Base-by-base conservation (phyloP, 2,113 vertebrate species). In the Rhinolophus ferrumequinum region DNA sequence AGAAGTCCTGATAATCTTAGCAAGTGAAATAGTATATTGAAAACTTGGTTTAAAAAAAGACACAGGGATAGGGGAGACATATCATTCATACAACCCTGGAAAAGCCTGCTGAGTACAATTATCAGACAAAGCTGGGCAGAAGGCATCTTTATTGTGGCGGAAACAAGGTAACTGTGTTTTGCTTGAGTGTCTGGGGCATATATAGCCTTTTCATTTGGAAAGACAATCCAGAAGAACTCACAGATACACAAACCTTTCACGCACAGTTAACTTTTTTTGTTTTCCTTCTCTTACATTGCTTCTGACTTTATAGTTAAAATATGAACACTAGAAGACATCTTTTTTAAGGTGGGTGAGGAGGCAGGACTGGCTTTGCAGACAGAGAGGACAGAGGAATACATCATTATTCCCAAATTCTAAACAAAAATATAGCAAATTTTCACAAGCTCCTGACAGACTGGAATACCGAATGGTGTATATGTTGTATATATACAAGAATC, bases 351-450 rank as follows among this genome's bases (percentile, higher is more conserved):
- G 35, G 18, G 41, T 44, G 41, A 44, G 41, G 41, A 44, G 3
- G 4, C 52, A 44, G 35, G 22, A 82, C 0, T 86, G 56, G 41
- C 6, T n/a, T 88, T 72, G 5, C 4, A 90, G 60, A 56, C 19
- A 72, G 28, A 86, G 6, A 88, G 73, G 58, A 52, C 22, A 22
- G 73, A 54, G 3, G 22, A 82, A 67, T 30, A 91, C 8, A 5
- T 87, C 56, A 70, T 64, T 80, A 60, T 81, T 90, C 28, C 56
- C 69, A 90, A 97, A 95, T 92, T 85, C 26, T 35, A 47, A 88
- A 92, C 38, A 90, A 60, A 96, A 94, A 85, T 62, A 54, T 0
- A 81, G 56, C 81, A 90, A 88, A 82, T 90, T 90, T 33, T 11
- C 70, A 58, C 35, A 90, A 97, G 94, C 16, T 95, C 88, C 35